Base-by-base conservation (phyloP, 2,113 vertebrate genomes). In the Phodopus roborovskii region DNA sequence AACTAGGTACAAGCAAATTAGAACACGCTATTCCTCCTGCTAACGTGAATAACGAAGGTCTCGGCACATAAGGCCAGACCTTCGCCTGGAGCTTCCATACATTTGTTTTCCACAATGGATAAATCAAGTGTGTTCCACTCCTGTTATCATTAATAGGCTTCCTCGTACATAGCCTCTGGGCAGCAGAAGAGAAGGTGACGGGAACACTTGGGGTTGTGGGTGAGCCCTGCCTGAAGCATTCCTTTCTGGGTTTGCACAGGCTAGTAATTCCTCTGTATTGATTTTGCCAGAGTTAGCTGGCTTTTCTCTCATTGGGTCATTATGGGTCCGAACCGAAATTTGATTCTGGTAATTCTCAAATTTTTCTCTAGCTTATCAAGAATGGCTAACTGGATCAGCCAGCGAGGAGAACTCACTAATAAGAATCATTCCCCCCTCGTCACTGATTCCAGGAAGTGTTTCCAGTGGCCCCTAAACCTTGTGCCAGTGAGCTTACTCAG, bases 401-500 rank as follows among this genome's bases (percentile, higher is more conserved):
- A 66, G 42, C 60, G 91, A 75, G 48, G 75, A 90, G 60, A 75
- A 75, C 36, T 85, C 42, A 70, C 56, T 88, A 86, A 19, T 56
- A 83, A 73, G 2, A 22, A 11, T 74, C 22, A n/a, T 26, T 24
- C 71, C 86, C 86, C 42, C 62, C 64, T 94, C 81, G 89, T 17
- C 79, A 77, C 58, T n/a, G 20, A 22, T 24, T 94, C 11, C 82
- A 79, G 92, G 78, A 94, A 90, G 33, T 45, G 48, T 83, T 97
- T 94, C 48, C 66, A 96, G 48, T 94, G 87, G 24, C 62, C 85
- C 56, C 79, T 64, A 91, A 93, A 77, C 85, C 81, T 39, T 92
- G 78, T 71, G 45, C 66, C 75, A 86, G n/a, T 70, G 68, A 94
- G 56, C 13, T 96, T 73, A 86, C 58, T 70, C 62, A 86, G 86